Evolutionary conservation across 2,113 vertebrate species (phyloP), one percentile per base, ranked within the genome.

Genomic region (Eonycteris spelaea): DNA sequence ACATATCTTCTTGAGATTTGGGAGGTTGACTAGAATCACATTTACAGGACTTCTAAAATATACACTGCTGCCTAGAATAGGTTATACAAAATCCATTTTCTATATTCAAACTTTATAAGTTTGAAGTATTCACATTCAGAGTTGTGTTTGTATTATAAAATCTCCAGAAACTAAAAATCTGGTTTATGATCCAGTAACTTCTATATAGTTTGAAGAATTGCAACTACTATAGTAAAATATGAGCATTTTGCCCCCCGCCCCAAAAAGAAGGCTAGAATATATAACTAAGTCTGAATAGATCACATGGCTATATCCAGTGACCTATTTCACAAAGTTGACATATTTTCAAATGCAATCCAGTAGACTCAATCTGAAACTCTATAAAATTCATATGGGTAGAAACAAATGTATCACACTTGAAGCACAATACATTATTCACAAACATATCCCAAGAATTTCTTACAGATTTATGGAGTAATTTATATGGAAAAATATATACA

Each of bases 401-500:
- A 91, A 96, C 18, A 93, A 91, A 90, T 70, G 33, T 70, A 71
- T 40, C 57, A 88, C 40, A 55, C 35, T 67, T 30, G 79, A 1
- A 90, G 38, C 67, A 95, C 57, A 97, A 84, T 92, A 85, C 2
- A 63, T 75, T 26, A 88, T 21, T 48, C 48, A 95, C 53, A 92
- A 86, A 94, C 70, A 77, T 2, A 96, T 11, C 19, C 63, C n/a
- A 92, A 96, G 3, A 70, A 65, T 73, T 84, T 43, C 95, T 77
- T 95, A 71, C 0, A 84, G 68, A 55, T 91, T 97, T 90, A 90
- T 82, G 70, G 38, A 38, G 15, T 21, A 86, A 92, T 94, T 90
- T 92, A 90, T 28, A 90, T 95, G 65, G 73, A 98, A 63, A 83
- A 61, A 85, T 91, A 95, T 86, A 92, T 30, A 38, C 18, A 87